Evolutionary conservation across 1,140 invertebrate species (phyloP), one percentile per base, ranked within the genome.

Genomic region (Potamilus streckersoni): DNA sequence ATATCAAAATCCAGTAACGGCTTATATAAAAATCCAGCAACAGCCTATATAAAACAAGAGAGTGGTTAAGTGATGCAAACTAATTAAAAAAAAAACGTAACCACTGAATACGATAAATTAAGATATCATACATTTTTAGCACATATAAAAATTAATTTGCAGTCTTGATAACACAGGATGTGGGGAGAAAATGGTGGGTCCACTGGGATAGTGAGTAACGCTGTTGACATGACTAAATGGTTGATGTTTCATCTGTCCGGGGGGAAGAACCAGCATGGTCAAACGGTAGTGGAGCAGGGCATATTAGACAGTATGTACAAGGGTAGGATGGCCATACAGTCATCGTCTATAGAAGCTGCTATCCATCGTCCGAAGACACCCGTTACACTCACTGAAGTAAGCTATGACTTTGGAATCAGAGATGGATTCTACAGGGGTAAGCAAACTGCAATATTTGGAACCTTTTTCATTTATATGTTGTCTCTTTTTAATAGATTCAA

Each of bases 171-270:
- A 17, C 69, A 16, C 70, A 82, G 80, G 56, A 60, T 66, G n/a
- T 79, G 68, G 68, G 78, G 62, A 38, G 67, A 55, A 15, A 64
- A 71, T 31, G 78, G 27, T 16, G 79, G 79, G 27, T 80, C 79
- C 1, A 71, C 74, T 12, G 79, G 74, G 17, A 55, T 80, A 4
- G 72, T 80, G 74, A 73, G 71, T 27, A 72, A 27, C 17, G 75
- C 79, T 11, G 20, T 5, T 27, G 79, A 80, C 65, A 76, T 80
- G 61, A 61, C 79, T 27, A 73, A 76, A 57, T 80, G 79, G 79
- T 76, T 80, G 74, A n/a, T 72, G 13, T 71, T 80, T 31, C 74
- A 76, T 17, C 49, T 80, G 49, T 69, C 61, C 19, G 71, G 59
- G 13, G 79, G 79, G 20, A 64, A 59, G 55, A 76, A 73, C 56